Evolutionary conservation across 2,888 invertebrate genomes (phyloP), one percentile per base, ranked within the genome.

Genomic region (Drosophila anomelani): DNA sequence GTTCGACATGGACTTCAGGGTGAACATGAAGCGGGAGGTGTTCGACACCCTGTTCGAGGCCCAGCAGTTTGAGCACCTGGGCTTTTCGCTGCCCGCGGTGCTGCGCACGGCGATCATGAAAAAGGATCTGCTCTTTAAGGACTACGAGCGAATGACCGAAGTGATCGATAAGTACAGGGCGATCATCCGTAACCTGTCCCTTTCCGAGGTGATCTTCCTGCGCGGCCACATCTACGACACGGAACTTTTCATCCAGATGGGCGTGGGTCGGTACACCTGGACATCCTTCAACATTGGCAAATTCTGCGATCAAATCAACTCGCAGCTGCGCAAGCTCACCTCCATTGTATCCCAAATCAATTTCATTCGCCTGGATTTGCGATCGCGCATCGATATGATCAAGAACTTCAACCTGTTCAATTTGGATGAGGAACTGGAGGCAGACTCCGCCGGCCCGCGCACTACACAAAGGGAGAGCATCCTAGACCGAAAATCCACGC

Each of bases 211-310:
- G 0, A 93, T 95, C 71, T 94, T 97, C 60, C 92, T 97, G 90
- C 95, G 95, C 79, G 94, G 94, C 15, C 95, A 95, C 78, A 93
- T 97, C 0, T 93, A 94, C 79, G 94, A 96, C 72, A 95, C 96
- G 74, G 97, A 97, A 90, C 94, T 95, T 41, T 94, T 95, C 57
- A 95, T 97, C 55, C 94, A 96, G 84, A 97, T 97, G 4, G 98
- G 98, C 0, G 93, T 97, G 0, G 95, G 95, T 4, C 94, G 97
- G 34, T 95, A 97, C 63, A 96, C 96, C 49, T 98, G 98, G 98
- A 96, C 95, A 74, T 96, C 97, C 0, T 93, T 98, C 15, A 96
- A 96, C 32, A 96, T 98, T 47, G 93, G 93, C 17, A 96, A 96
- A 71, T 98, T 96, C 90, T 94, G 95, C 4, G 90, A 92, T 0